Percentiles rank a stretch among this genome's conserved stretches.
These are phyloP conservation scores for Lymantria dispar DNA, from an alignment of 2,888 invertebrate genomes.

Conservation along the genomic window DNA sequence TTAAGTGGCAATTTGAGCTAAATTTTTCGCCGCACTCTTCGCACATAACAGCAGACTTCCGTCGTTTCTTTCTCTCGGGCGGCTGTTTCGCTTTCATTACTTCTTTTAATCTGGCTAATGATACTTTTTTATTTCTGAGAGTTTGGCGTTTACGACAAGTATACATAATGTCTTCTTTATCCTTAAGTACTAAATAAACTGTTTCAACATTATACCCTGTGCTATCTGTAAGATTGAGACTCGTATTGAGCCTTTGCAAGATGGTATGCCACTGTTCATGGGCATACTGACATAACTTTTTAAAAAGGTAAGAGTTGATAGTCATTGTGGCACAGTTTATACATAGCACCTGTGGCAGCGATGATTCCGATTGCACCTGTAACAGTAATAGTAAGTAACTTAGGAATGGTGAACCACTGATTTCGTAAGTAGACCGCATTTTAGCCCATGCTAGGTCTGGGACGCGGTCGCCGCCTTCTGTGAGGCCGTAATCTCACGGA, in stretches of 20 bases:
- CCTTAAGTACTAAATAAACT: slow-evolving; percentile 48
- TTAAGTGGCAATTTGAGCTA: slow-evolving; percentile 33
- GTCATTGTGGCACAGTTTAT: slow-evolving; percentile 49
- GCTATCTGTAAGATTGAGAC: slow-evolving; percentile 37
- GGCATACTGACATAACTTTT: slow-evolving; percentile 50
- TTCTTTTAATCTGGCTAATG: slow-evolving; percentile 47
- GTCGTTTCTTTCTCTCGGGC: slow-evolving; percentile 35
- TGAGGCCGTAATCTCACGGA: no score
- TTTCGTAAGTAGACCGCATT: not conserved
- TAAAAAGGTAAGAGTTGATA: slow-evolving; percentile 54
- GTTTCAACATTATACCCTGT: slow-evolving; percentile 39
- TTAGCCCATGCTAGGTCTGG: no score
- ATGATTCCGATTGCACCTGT: slow-evolving; percentile 46
- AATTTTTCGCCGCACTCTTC: slow-evolving; percentile 54
- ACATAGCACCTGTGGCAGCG: slow-evolving; percentile 57
- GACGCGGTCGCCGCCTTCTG: no score
- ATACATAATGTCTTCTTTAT: slow-evolving; percentile 44
- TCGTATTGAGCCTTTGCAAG: slow-evolving; percentile 36
- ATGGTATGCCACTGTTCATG: slow-evolving; percentile 47
- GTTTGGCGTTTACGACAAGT: slow-evolving; percentile 44
- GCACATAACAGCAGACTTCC: slow-evolving; percentile 39
- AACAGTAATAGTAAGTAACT: not conserved
- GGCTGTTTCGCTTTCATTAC: slow-evolving; percentile 43
- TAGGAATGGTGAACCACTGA: not conserved
- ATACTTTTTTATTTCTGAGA: slow-evolving; percentile 40